These are phyloP conservation scores for Patiria miniata DNA, from an alignment of 35 echinoderm and acorn worm genomes.

Conservation along the genomic window DNA sequence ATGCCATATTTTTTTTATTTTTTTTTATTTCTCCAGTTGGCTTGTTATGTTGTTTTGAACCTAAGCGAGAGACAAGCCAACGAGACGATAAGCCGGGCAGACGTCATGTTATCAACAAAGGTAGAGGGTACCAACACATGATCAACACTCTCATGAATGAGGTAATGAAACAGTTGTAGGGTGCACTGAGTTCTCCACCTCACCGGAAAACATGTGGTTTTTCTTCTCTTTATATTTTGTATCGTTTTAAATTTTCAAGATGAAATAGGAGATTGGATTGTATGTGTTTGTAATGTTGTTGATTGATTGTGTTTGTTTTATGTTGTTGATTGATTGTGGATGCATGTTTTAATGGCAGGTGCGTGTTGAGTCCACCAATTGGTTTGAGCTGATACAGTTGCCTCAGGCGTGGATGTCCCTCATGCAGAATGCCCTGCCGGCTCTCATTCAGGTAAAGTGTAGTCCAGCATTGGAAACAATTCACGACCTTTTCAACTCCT, in stretches of 20 bases:
- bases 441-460: not conserved
- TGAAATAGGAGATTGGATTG: too few species aligned
- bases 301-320: too few species aligned
- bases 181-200: too few species aligned
- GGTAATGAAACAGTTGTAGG: not conserved
- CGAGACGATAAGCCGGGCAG: not conserved
- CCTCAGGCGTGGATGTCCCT: not conserved
- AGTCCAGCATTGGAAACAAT: too few species aligned
- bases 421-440: not conserved
- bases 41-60: conserved; percentile 21
- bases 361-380: not conserved
- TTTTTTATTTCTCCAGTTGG: not conserved
- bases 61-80: not conserved
- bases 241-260: too few species aligned
- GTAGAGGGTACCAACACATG: conserved; percentile 40
- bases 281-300: too few species aligned
- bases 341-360: not conserved
- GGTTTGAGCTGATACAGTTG: not conserved
- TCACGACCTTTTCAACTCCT: too few species aligned
- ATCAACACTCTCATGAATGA: conserved; percentile 28
- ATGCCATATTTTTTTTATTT: conserved; percentile 2
- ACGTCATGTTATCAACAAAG: conserved; percentile 18
- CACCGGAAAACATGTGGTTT: too few species aligned
- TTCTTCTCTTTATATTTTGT: too few species aligned
- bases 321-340: too few species aligned